These are phyloP conservation scores for Haemorhous mexicanus DNA, from an alignment of 2,113 vertebrate genomes.

Conservation along the genomic window DNA sequence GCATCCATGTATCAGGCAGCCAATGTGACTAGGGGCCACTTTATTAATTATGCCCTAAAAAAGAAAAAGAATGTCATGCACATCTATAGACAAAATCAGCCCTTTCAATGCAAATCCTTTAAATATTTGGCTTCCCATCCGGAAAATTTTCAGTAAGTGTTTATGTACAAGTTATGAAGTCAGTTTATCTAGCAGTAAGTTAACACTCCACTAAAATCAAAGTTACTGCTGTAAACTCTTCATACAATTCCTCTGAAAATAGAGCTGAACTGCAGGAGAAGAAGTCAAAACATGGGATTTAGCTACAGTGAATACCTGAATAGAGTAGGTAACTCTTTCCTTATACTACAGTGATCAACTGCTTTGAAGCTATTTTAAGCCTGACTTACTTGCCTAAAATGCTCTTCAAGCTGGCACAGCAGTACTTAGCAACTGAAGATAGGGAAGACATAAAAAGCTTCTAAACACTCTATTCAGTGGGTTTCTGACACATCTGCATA, in stretches of 20 bases:
- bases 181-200: background rate
- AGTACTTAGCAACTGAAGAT: background rate
- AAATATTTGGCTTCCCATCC: background rate
- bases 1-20: slow-evolving; percentile 93
- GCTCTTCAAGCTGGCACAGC: background rate
- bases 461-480: background rate
- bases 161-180: background rate
- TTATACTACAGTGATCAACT: background rate
- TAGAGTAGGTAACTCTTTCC: background rate
- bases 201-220: background rate
- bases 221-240: background rate
- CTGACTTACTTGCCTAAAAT: background rate
- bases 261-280: background rate
- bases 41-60: slow-evolving; percentile 91
- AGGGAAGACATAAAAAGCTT: background rate
- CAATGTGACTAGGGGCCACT: slow-evolving; percentile 86
- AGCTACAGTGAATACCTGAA: background rate
- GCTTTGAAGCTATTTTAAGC: background rate
- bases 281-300: background rate
- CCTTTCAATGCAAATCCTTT: background rate
- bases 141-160: background rate
- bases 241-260: background rate
- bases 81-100: background rate
- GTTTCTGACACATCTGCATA: background rate
- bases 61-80: background rate